phyloP scores from a whole-genome alignment of 2,113 vertebrate species.

The Calidris pygmaea region DNA sequence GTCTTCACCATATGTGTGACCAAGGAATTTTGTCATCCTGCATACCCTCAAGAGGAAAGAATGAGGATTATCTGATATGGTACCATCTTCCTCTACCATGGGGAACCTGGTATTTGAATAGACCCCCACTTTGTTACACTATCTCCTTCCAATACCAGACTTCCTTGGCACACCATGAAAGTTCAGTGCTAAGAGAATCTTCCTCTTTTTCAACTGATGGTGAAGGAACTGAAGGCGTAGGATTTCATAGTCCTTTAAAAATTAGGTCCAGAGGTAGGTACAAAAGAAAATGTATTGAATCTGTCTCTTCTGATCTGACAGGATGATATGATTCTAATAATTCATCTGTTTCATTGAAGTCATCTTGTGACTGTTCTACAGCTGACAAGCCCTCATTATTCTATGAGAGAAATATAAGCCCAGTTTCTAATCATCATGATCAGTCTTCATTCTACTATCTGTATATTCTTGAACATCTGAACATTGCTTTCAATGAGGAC shows the following conservation, averaged over 20 bases:
- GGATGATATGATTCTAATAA: background rate
- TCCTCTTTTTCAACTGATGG: background rate
- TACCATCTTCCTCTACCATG: background rate
- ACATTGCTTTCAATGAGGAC: background rate
- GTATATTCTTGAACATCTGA: background rate
- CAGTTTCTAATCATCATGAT: background rate
- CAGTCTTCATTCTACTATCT: background rate
- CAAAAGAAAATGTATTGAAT: background rate
- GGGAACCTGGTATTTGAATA: background rate
- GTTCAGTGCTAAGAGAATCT: background rate
- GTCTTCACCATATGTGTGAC: background rate
- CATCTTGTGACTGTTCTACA: background rate
- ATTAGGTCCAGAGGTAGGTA: background rate
- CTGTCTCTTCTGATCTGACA: background rate
- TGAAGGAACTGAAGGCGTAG: background rate
- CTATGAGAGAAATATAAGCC: background rate
- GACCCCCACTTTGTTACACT: background rate
- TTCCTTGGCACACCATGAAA: background rate
- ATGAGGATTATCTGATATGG: background rate
- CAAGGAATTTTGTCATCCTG: background rate
- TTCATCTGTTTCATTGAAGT: background rate
- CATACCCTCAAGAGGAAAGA: background rate
- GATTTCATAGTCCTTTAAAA: background rate
- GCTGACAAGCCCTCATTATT: background rate
- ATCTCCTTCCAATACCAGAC: background rate